Evolutionary conservation across 2,113 vertebrate genomes (phyloP), one percentile per base, ranked within the genome.

Genomic region (Alaudala cheleensis): DNA sequence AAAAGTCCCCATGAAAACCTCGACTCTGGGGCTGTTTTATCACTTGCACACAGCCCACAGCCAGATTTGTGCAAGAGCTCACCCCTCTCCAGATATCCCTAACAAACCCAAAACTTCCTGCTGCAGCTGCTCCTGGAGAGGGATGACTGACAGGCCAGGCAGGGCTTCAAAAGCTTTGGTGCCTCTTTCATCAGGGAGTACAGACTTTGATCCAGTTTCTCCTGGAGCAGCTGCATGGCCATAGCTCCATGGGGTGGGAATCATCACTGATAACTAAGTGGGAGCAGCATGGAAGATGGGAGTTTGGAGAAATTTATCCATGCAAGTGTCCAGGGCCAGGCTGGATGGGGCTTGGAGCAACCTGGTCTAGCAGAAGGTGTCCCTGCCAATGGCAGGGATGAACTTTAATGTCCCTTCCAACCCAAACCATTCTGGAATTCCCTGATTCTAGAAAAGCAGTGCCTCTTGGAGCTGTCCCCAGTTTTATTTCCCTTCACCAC

Each of bases 1-100:
- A 31, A 28, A 84, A 84, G 26, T 31, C 79, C 51, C 56, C 12
- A 20, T 2, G 60, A 83, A 72, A 44, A 69, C 5, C 34, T 39
- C 0, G 0, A 8, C n/a, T 47, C 44, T 5, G 2, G 1, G 67
- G 47, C 33, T 54, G 54, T 45, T 88, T 57, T 29, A 80, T 70
- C 18, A 0, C 80, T 69, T 18, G 40, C 40, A 34, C 40, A 21
- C 26, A 53, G 65, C 37, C 24, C 12, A 12, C 0, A 1, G 85
- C 6, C 64, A 84, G 90, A 65, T 60, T 28, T 79, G 45, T 57
- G 66, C 1, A 3, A 45, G 76, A 34, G 65, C 70, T 88, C 90
- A 60, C 15, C 6, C 6, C 54, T 34, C 56, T 28, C 33, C 53
- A 67, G 51, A 42, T 22, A 71, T 2, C 4, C 2, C 26, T 12